Percentiles rank a stretch among this genome's conserved stretches.
These are phyloP conservation scores for Scomber japonicus DNA, from an alignment of 2,113 vertebrate species.

Conservation along the genomic window DNA sequence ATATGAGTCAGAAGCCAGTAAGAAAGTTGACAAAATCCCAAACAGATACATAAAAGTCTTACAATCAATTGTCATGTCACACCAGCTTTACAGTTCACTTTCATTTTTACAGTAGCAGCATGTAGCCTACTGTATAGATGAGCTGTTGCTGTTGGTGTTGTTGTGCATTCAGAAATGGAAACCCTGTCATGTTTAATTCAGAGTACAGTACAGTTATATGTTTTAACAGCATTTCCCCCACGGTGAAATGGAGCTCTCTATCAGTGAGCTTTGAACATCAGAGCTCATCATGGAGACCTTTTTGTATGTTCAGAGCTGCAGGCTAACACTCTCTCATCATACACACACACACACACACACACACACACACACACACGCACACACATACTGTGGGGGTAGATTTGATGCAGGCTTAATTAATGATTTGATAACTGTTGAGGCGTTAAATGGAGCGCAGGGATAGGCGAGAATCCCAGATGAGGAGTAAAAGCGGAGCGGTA, in stretches of 20 bases:
- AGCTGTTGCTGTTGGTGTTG: constrained; percentile 12
- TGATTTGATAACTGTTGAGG: constrained; percentile 59
- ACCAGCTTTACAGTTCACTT: background rate
- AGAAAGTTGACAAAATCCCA: too few relatives aligned
- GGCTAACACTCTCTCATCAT: background rate
- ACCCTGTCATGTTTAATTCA: constrained; percentile 60
- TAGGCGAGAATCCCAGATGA: constrained; percentile 25
- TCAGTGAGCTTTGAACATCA: constrained; percentile 31
- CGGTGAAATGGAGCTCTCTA: constrained; percentile 17
- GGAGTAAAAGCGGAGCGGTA: constrained; percentile 34
- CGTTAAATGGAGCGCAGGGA: constrained; percentile 48
- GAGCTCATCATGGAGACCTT: constrained; percentile 31
- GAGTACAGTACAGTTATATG: constrained; percentile 3
- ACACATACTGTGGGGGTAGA: constrained; percentile 32
- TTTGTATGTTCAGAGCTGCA: constrained; percentile 41
- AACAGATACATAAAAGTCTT: too few relatives aligned
- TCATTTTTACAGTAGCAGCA: background rate
- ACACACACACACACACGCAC: constrained; percentile 34
- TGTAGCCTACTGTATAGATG: background rate
- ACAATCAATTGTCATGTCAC: too few relatives aligned
- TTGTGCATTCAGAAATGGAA: constrained; percentile 2
- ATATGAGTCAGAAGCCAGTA: too few relatives aligned
- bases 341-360: constrained; percentile 3
- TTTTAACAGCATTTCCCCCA: constrained; percentile 32
- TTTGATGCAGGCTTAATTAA: constrained; percentile 64